phyloP scores from a whole-genome alignment of 2,113 vertebrate species.

The Pica pica region DNA sequence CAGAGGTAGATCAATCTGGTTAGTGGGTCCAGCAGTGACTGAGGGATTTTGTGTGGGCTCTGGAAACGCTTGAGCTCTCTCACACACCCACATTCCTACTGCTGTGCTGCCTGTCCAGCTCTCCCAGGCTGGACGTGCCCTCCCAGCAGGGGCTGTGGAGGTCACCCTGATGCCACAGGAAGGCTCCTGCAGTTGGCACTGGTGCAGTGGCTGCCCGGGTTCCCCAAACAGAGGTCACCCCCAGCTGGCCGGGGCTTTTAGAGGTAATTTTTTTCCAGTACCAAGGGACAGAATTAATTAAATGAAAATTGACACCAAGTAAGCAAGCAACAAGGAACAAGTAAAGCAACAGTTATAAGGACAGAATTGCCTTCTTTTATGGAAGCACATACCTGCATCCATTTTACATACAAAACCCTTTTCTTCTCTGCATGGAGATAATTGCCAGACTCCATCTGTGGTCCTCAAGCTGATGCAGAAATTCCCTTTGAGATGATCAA shows the following conservation, averaged over 20 bases:
- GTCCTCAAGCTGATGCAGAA: conserved; percentile 78
- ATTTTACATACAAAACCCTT: conserved; percentile 89
- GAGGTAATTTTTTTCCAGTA: background rate
- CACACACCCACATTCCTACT: fast-evolving
- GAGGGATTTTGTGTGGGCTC: background rate
- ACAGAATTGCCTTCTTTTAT: background rate
- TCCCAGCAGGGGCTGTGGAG: fast-evolving
- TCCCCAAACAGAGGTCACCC: background rate
- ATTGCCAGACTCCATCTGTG: conserved; percentile 80
- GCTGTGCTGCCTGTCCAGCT: background rate
- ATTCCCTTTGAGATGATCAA: conserved; percentile 62
- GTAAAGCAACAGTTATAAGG: background rate
- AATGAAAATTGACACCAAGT: background rate
- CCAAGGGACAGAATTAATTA: background rate
- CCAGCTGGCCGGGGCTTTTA: background rate
- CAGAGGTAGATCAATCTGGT: background rate
- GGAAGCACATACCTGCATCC: conserved; percentile 71
- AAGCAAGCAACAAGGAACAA: background rate
- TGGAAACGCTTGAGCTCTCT: background rate
- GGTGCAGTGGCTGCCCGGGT: fast-evolving
- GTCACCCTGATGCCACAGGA: background rate
- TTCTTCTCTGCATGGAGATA: conserved; percentile 75
- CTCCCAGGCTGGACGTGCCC: fast-evolving
- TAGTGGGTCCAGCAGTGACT: background rate
- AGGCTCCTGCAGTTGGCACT: background rate